Percentiles rank a stretch among this genome's conserved stretches.
Conservation (phyloP, 1,140 invertebrate genomes). For the Pseudomyrmex pallidus region DNA sequence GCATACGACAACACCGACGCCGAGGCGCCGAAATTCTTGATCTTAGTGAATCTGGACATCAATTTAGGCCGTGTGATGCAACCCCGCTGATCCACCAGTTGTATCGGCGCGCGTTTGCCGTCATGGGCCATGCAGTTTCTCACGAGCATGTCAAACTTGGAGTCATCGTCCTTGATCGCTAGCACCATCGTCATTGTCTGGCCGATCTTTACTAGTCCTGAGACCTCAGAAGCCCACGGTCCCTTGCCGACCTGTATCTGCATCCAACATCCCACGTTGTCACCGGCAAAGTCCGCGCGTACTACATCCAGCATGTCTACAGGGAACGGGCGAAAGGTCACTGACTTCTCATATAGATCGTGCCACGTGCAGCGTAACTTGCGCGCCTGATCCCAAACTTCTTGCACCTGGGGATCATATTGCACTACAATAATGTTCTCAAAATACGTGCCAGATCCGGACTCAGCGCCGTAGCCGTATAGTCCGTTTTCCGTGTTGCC, state of each 20-base stretch:
- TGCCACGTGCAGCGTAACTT: constrained; percentile 98
- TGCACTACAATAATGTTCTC: constrained; percentile 98
- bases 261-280: constrained; percentile 98
- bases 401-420: constrained; percentile 97
- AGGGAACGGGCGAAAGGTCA: constrained; percentile 97
- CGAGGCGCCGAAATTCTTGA: constrained; percentile 97
- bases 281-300: constrained; percentile 96
- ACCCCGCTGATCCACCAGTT: constrained; percentile 96
- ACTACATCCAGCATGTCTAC: constrained; percentile 98
- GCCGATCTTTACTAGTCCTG: constrained; percentile 96
- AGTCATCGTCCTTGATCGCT: constrained; percentile 97
- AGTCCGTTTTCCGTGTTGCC: constrained; percentile 95
- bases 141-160: constrained; percentile 98
- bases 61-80: constrained; percentile 96
- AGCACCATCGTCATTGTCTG: constrained; percentile 99
- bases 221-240: constrained; percentile 97
- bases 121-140: constrained; percentile 97
- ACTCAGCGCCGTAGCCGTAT: constrained; percentile 92
- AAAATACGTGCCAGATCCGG: constrained; percentile 96
- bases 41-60: constrained; percentile 97
- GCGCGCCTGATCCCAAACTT: constrained; percentile 97
- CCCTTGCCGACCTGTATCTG: constrained; percentile 97
- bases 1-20: constrained; percentile 96
- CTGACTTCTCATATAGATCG: constrained; percentile 97
- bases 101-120: constrained; percentile 97